phyloP scores from a whole-genome alignment of 1,140 invertebrate species.

The Triops cancriformis region DNA sequence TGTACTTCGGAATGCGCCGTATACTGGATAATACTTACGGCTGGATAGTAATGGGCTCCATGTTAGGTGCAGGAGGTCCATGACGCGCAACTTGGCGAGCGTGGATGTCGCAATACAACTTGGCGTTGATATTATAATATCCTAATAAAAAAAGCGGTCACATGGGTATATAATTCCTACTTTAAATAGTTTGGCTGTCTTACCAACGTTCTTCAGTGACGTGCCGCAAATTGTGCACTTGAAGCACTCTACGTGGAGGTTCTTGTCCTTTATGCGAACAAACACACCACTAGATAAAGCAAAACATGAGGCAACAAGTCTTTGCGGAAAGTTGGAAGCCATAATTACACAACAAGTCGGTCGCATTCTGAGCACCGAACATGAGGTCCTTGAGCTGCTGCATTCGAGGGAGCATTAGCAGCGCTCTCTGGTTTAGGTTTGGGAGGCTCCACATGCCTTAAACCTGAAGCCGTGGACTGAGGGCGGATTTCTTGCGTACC shows the following conservation, averaged over 20 bases:
- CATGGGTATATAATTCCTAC: not conserved
- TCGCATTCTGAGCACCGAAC: constrained; percentile 60
- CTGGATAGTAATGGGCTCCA: constrained; percentile 67
- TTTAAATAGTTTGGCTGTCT: constrained; percentile 29
- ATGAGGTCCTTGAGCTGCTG: constrained; percentile 6
- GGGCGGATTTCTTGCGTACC: not conserved
- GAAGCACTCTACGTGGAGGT: constrained; percentile 93
- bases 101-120: constrained; percentile 92
- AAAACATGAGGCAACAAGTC: constrained; percentile 25
- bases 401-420: not conserved
- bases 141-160: constrained; percentile 40
- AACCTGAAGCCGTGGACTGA: not conserved
- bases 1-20: no score
- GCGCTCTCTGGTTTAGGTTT: not conserved
- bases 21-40: constrained; percentile 45
- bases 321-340: constrained; percentile 31
- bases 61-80: constrained; percentile 62
- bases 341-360: constrained; percentile 64
- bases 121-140: constrained; percentile 91
- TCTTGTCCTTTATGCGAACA: constrained; percentile 91
- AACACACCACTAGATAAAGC: constrained; percentile 72
- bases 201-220: constrained; percentile 84
- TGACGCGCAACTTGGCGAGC: constrained; percentile 78
- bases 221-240: constrained; percentile 91
- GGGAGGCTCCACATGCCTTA: not conserved